Conservation (phyloP, 2,888 invertebrate species). For the Lasioglossum malachurum region DNA sequence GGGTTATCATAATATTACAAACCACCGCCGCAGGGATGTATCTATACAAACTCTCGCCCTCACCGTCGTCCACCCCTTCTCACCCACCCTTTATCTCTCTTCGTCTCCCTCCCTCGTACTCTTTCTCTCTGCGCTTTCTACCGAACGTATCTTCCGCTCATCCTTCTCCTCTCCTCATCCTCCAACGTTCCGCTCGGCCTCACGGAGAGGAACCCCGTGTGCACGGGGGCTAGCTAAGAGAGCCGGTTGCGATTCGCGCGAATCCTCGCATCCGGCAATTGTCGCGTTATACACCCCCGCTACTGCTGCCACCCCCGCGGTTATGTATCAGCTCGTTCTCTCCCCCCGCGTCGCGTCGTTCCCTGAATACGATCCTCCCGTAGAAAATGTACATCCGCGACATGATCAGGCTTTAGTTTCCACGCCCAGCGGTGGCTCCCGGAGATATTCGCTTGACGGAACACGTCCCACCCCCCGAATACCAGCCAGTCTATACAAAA, state of each 20-base stretch:
- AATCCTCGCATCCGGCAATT: constrained; percentile 81
- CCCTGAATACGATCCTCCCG: constrained; percentile 69
- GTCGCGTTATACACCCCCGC: constrained; percentile 72
- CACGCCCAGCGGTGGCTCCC: constrained; percentile 69
- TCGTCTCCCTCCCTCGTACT: background rate
- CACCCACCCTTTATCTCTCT: constrained; percentile 25
- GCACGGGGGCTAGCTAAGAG: constrained; percentile 73
- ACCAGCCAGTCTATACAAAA: constrained; percentile 25
- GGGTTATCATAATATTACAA: constrained; percentile 85
- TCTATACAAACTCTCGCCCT: constrained; percentile 78
- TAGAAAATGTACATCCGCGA: constrained; percentile 73
- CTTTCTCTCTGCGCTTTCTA: constrained; percentile 12
- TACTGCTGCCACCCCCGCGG: constrained; percentile 5
- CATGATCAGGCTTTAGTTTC: constrained; percentile 74
- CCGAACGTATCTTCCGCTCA: constrained; percentile 31
- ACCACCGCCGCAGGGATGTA: constrained; percentile 83
- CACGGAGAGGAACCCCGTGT: constrained; percentile 41
- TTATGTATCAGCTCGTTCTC: constrained; percentile 49
- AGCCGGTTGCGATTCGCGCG: constrained; percentile 78
- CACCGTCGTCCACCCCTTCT: constrained; percentile 34
- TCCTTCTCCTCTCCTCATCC: constrained; percentile 29
- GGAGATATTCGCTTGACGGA: constrained; percentile 67
- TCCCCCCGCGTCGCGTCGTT: constrained; percentile 47
- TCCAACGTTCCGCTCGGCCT: constrained; percentile 48
- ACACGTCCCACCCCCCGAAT: constrained; percentile 53